Evolutionary conservation across 2,113 vertebrate genomes (phyloP), one percentile per base, ranked within the genome.

Genomic region (Sinocyclocheilus rhinocerous): DNA sequence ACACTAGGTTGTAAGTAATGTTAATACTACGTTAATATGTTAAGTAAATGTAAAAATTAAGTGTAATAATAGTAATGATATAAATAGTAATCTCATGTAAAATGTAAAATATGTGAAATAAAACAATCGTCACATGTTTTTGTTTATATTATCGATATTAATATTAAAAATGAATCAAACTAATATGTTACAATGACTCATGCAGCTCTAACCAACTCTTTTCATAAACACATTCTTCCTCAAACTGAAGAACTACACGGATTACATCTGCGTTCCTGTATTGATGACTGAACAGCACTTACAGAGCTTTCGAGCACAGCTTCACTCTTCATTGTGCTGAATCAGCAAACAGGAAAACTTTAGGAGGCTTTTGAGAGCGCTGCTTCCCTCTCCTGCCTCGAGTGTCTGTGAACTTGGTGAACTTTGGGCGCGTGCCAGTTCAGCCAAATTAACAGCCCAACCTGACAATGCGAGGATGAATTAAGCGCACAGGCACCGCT

Each of bases 311-410:
- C 13, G 75, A 29, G 24, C 24, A 20, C 48, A 11, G 78, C 78
- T 80, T 24, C 39, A 20, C 45, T 15, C 4, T 57, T 59, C 63
- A 29, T 52, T 29, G 67, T 79, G 45, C 50, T 89, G 75, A 75
- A 36, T 82, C 72, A 84, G 33, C 84, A 70, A 82, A 81, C 59
- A 86, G 81, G 70, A 88, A 86, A 65, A 39, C 50, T 67, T 42
- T 42, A n/a, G 45, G 26, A 86, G 81, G 73, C 67, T 84, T 70
- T 81, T 26, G 29, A 59, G 61, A 63, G 73, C 10, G 22, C 80
- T 72, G 70, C 33, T 83, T 85, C 45, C 81, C 59, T 75, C n/a
- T 73, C 67, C 42, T 22, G 15, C 65, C n/a, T 75, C 33, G 76
- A 86, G 45, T 70, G 69, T 72, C 75, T 52, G 33, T 87, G 65